Evolutionary conservation across 2,797 vertebrate genomes (phyloP), one percentile per base, ranked within the genome.

Genomic region (Coilia nasus): DNA sequence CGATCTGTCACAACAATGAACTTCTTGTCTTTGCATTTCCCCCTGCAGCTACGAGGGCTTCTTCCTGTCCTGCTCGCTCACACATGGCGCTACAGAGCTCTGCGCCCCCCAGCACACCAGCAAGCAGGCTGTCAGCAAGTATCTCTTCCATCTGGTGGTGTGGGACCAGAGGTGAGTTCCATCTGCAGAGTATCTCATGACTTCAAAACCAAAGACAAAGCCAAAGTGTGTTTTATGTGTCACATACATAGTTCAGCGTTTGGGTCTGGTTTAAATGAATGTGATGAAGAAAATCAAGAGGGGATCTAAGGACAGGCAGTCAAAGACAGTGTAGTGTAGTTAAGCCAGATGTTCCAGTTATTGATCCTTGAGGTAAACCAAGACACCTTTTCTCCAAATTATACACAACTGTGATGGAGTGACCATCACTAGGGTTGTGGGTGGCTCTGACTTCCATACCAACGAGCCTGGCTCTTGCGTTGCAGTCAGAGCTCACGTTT

Each of bases 1-100:
- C 50, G 17, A 35, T 19, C 14, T 15, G 62, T 67, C 67, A 35
- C 67, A 41, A 75, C 67, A 75, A 75, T 75, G 67, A 75, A 12
- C 50, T 86, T 86, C 88, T 82, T 0, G 0, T 4, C 2, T 41
- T 2, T 41, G 35, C 5, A 5, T 41, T 41, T 41, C 56, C n/a
- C 84, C 82, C 88, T 44, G 2, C 92, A 99, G 98, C 89, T 99
- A 97, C 0, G 98, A 99, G 93, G 96, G 97, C 47, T 99, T 98
- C 95, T 99, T 98, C 95, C 95, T 99, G 92, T 98, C 97, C 87
- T 99, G 98, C 92, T 97, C 97, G 0, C 95, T 99, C 93, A 99
- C 96, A 88, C 98, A 99, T 0, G 98, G 98, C 0, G 97, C 96
- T 82, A 96, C 90, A 87, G 97, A 98, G 92, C 96, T 99, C n/a